Evolutionary conservation across 2,113 vertebrate species (phyloP).

Genomic region (Cyanoliseus patagonus): DNA sequence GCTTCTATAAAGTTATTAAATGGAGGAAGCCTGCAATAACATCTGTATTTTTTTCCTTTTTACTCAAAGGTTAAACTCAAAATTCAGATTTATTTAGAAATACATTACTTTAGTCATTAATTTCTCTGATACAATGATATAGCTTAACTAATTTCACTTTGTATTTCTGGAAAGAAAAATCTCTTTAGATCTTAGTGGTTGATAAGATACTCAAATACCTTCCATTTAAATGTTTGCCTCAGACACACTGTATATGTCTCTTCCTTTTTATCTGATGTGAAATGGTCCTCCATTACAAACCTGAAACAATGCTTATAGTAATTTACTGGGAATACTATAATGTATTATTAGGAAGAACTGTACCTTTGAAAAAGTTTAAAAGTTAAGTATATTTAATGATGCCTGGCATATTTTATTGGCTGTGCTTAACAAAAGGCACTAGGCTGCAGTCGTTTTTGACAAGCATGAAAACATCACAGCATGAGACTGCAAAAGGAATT

Average conservation of each 20-base stretch:
- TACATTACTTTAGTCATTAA: neutral
- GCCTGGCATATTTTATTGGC: constrained; percentile 87
- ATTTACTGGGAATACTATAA: constrained; percentile 70
- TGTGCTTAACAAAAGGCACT: constrained; percentile 88
- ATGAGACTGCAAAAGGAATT: constrained; percentile 89
- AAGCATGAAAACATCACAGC: constrained; percentile 91
- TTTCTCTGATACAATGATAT: constrained; percentile 31
- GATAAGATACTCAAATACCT: constrained; percentile 41
- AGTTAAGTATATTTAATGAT: constrained; percentile 90
- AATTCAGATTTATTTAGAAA: constrained; percentile 28
- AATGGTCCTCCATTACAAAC: constrained; percentile 45
- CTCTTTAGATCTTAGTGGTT: constrained; percentile 30
- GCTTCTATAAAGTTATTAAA: constrained; percentile 69
- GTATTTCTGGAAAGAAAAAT: neutral
- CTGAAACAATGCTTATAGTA: constrained; percentile 55
- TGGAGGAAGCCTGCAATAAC: constrained; percentile 34
- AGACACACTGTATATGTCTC: neutral
- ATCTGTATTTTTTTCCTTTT: constrained; percentile 43
- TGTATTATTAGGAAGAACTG: constrained; percentile 70
- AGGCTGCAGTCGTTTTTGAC: constrained; percentile 88
- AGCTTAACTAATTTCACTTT: neutral
- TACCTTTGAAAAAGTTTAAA: constrained; percentile 87
- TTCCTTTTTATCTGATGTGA: constrained; percentile 37
- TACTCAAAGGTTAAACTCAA: constrained; percentile 5
- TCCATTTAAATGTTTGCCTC: constrained; percentile 53